Conservation (phyloP, 2,113 vertebrate species). For the Phocoena phocoena region DNA sequence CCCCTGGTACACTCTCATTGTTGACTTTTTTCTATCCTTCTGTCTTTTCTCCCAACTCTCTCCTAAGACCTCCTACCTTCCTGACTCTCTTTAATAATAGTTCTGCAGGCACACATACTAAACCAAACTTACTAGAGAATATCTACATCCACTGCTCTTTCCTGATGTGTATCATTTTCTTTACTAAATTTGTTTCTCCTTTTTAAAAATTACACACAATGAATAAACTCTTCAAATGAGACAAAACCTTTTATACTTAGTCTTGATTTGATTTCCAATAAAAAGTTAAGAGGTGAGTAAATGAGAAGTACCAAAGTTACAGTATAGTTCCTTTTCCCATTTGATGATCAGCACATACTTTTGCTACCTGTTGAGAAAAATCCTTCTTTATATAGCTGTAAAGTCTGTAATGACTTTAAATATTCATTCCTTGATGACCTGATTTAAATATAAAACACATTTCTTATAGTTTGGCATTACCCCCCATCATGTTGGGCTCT, state of each 20-base stretch:
- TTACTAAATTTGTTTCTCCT: slow-evolving; percentile 32
- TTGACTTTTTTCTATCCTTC: background rate
- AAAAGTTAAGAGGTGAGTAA: slow-evolving; percentile 1
- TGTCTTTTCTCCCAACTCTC: background rate
- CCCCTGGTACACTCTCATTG: background rate
- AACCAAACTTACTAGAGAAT: background rate
- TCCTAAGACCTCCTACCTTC: background rate
- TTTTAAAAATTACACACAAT: slow-evolving; percentile 12
- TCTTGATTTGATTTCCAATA: background rate
- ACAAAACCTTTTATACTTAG: background rate
- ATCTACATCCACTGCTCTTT: background rate
- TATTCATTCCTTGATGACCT: slow-evolving; percentile 20
- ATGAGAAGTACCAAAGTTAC: background rate
- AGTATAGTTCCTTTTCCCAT: background rate
- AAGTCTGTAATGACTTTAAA: background rate
- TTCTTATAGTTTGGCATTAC: slow-evolving; percentile 26
- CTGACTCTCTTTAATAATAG: background rate
- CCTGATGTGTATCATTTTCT: slow-evolving; percentile 20
- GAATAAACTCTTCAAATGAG: slow-evolving; percentile 29
- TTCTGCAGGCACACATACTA: background rate
- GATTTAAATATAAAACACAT: slow-evolving; percentile 37
- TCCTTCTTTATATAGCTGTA: background rate
- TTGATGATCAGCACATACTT: background rate
- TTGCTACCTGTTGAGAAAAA: slow-evolving; percentile 9
- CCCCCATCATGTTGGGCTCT: background rate